These are phyloP conservation scores for Entomobrya proxima DNA, from an alignment of 2,888 invertebrate species.

Conservation along the genomic window DNA sequence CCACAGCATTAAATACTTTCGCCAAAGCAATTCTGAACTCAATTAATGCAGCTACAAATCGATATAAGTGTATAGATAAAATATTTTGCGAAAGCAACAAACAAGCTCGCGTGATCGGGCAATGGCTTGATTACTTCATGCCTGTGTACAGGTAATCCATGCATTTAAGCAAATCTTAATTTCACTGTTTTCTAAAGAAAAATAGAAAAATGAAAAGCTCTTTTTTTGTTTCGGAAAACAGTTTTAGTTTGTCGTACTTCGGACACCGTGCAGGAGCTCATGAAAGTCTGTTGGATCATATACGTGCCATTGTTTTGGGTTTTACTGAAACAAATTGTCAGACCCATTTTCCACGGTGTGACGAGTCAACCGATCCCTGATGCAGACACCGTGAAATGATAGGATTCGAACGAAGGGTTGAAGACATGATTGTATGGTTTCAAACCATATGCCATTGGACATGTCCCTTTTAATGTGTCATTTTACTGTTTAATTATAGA, in stretches of 20 bases:
- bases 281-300: conserved; percentile 67
- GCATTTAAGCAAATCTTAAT: not conserved
- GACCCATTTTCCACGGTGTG: conserved; percentile 71
- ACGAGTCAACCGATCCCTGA: not conserved
- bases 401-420: not conserved
- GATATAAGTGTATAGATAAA: conserved; percentile 70
- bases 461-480: conserved; percentile 18
- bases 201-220: not conserved
- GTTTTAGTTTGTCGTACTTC: conserved; percentile 69
- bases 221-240: conserved; percentile 30
- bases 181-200: not conserved
- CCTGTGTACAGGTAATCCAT: conserved; percentile 71
- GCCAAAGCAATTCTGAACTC: conserved; percentile 70
- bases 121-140: conserved; percentile 71
- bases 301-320: conserved; percentile 71
- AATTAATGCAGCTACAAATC: conserved; percentile 66
- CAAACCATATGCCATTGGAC: not conserved
- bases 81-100: conserved; percentile 71
- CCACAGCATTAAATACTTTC: conserved; percentile 65
- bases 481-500: conserved; percentile 11
- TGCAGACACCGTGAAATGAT: conserved; percentile 24
- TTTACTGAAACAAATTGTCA: conserved; percentile 72
- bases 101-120: conserved; percentile 69
- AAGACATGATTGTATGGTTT: not conserved
- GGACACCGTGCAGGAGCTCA: conserved; percentile 67